phyloP scores from a whole-genome alignment of 1,140 invertebrate genomes.

The Anastatus disparis region DNA sequence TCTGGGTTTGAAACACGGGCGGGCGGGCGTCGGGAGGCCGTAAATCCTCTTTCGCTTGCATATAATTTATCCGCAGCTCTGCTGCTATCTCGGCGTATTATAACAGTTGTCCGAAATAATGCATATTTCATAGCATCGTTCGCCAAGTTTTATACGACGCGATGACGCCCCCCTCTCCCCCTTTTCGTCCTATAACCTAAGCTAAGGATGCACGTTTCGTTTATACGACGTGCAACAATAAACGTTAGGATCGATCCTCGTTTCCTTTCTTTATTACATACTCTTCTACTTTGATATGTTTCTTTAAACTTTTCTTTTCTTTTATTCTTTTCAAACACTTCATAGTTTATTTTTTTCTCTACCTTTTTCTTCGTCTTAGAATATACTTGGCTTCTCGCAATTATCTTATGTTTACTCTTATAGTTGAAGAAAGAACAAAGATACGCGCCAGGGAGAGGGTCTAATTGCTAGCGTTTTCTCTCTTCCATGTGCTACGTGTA shows the following conservation, averaged over 20 bases:
- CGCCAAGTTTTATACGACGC: slow-evolving; percentile 36
- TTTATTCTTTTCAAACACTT: too few species aligned
- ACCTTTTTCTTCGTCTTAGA: too few species aligned
- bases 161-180: too few species aligned
- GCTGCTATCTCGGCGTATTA: slow-evolving; percentile 35
- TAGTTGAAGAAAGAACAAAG: not conserved
- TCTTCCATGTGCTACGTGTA: not conserved
- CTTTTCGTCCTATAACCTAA: too few species aligned
- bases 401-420: slow-evolving; percentile 26
- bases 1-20: not conserved
- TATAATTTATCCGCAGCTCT: slow-evolving; percentile 27
- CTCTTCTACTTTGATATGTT: too few species aligned
- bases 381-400: slow-evolving; percentile 12
- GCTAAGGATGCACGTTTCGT: too few species aligned
- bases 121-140: slow-evolving; percentile 37
- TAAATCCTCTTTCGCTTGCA: slow-evolving; percentile 30
- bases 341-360: too few species aligned
- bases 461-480: slow-evolving; percentile 17
- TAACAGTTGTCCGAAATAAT: slow-evolving; percentile 39
- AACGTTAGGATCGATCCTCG: too few species aligned
- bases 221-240: slow-evolving; percentile 23
- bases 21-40: too few species aligned
- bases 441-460: not conserved
- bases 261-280: too few species aligned
- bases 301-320: too few species aligned